Evolutionary conservation across 2,888 invertebrate genomes (phyloP), one percentile per base, ranked within the genome.

Genomic region (Boloria euphrosyne): DNA sequence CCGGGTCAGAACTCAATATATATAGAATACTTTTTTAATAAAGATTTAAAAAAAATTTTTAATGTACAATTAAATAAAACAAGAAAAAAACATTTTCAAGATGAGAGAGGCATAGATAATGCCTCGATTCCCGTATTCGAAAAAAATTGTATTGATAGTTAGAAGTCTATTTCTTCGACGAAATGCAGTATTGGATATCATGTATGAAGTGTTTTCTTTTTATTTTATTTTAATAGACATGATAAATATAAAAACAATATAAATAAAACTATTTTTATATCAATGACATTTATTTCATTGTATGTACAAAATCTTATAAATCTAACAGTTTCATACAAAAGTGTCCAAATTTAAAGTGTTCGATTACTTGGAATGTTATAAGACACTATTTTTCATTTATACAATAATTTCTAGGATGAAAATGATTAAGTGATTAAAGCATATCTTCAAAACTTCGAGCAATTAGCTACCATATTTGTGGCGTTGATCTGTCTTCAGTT

Each of bases 231-330:
- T n/a, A n/a, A n/a, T 7, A 10, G 10, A 7, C 13, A 17, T 3
- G 16, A 51, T 13, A 10, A 17, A 47, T 16, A 3, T 16, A n/a
- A 17, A 61, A 14, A 61, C 16, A 59, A 43, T 38, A 44, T 38
- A 81, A 79, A 81, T 83, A 81, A 83, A 74, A 71, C 73, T 74
- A 66, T 70, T 75, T 76, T 82, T 87, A 84, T 86, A 84, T 88
- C 87, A 91, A 90, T 90, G 90, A 90, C 91, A 92, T 91, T 91
- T 92, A 91, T 91, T 90, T 90, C 85, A 88, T 90, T 89, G 86
- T 92, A 92, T 92, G 90, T 92, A 92, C 92, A 92, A 92, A 92
- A 92, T 86, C 92, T 91, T 90, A 90, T 68, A 90, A 86, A 89
- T 87, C 89, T 91, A 90, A 82, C 83, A 79, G 79, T 89, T 85